Conservation (phyloP, 2,888 invertebrate species). For the Hemaris fuciformis region DNA sequence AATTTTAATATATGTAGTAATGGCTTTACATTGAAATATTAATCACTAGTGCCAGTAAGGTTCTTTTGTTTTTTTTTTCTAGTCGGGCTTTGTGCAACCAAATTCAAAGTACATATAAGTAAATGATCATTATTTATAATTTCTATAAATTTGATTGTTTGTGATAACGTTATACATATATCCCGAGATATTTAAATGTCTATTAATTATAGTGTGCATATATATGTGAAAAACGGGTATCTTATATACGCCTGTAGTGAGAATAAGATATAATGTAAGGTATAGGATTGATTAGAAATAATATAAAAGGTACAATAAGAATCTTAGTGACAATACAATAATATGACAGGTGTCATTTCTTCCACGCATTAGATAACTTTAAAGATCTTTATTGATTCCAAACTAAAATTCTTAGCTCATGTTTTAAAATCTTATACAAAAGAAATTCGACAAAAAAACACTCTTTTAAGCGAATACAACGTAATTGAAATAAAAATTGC, state of each 20-base stretch:
- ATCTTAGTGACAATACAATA: background rate
- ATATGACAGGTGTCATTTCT: background rate
- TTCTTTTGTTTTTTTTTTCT: background rate
- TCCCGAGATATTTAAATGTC: background rate
- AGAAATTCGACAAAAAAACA: background rate
- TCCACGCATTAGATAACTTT: background rate
- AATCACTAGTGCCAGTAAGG: background rate
- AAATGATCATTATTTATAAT: background rate
- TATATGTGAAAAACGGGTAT: constrained; percentile 8
- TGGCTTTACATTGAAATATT: background rate
- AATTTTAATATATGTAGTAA: background rate
- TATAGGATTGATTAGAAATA: background rate
- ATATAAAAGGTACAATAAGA: background rate
- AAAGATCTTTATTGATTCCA: no score
- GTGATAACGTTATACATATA: background rate
- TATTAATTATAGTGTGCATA: background rate
- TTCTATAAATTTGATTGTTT: background rate
- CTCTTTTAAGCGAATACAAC: background rate
- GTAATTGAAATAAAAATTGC: background rate
- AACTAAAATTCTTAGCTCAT: background rate
- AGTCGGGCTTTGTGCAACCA: constrained; percentile 10
- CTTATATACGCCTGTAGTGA: background rate
- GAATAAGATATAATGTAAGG: background rate
- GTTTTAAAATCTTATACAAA: background rate
- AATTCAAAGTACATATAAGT: background rate